Base-by-base conservation (phyloP, 2,797 vertebrate species). In the Epinephelus coioides region DNA sequence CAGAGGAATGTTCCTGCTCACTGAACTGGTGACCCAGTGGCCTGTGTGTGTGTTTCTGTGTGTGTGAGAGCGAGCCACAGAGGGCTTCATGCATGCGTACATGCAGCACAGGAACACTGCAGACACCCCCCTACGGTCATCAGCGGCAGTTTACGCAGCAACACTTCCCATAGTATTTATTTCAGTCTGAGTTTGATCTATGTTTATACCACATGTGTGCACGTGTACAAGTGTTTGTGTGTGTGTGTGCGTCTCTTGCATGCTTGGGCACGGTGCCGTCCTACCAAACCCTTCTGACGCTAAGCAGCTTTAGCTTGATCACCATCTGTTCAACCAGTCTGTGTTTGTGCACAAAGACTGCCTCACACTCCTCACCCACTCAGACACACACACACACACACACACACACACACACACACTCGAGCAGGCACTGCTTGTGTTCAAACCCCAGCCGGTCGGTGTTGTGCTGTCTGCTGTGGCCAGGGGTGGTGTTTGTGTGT, bases 261-360 rank as follows among this genome's bases (percentile, higher is more conserved):
- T 63, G 57, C 73, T 85, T 73, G 82, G 90, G 85, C 88, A 73
- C 8, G 0, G 63, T 76, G 83, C 90, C 59, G 47, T 89, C 56
- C 64, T 63, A 82, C 88, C 85, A 91, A 88, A 86, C 88, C 85
- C 86, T 68, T 89, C 77, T 89, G 89, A 92, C 76, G 77, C 86
- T 94, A 93, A 94, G 92, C 93, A 82, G 93, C 94, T 95, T 94
- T 93, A 84, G 82, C 72, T 73, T 86, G 86, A 90, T 91, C 79
- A 86, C 95, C 94, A 95, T 95, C 95, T 95, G 93, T 86, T 94
- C 89, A 53, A 68, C 82, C 87, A 85, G 85, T 86, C 90, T 91
- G 88, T 87, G 82, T 90, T 89, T 89, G 76, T 67, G 81, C 65
- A 72, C 79, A 79, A 55, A 84, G 81, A 84, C 79, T 73, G 57